Evolutionary conservation across 2,888 invertebrate species (phyloP).

Genomic region (Bembecia ichneumoniformis): DNA sequence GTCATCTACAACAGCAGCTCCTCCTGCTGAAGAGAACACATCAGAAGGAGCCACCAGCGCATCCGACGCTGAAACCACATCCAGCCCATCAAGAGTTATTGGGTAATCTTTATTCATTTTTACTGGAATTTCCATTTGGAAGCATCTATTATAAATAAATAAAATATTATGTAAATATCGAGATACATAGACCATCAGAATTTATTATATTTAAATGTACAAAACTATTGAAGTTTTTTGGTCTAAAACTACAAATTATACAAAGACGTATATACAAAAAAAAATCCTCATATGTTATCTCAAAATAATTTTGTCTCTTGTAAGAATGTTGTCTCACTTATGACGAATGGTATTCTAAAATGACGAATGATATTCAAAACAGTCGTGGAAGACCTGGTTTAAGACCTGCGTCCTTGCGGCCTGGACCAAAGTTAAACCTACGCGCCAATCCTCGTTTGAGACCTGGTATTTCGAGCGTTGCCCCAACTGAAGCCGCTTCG

Average conservation of each 20-base stretch:
- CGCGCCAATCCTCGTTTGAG: slow-evolving; percentile 53
- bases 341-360: no score
- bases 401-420: slow-evolving; percentile 71
- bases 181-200: no score
- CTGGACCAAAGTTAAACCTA: slow-evolving; percentile 77
- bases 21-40: slow-evolving; percentile 42
- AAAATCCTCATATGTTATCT: no score
- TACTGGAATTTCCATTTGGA: no score
- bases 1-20: slow-evolving; percentile 33
- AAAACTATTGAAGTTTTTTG: no score
- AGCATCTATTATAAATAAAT: no score
- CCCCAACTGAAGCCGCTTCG: slow-evolving; percentile 56
- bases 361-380: neutral
- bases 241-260: no score
- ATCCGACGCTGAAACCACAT: slow-evolving; percentile 53
- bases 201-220: no score
- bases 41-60: slow-evolving; percentile 35
- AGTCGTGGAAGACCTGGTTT: slow-evolving; percentile 57
- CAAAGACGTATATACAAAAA: no score
- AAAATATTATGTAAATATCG: no score
- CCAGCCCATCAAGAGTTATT: slow-evolving; percentile 41
- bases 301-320: no score
- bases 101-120: slow-evolving; percentile 37
- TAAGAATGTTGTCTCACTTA: no score
- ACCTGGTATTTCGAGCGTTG: slow-evolving; percentile 47